A percentile compares a stretch with the other conserved stretches of the same genome.
These are phyloP conservation scores for Oithona nana DNA, from an alignment of 2,888 invertebrate species.

Conservation along the genomic window DNA sequence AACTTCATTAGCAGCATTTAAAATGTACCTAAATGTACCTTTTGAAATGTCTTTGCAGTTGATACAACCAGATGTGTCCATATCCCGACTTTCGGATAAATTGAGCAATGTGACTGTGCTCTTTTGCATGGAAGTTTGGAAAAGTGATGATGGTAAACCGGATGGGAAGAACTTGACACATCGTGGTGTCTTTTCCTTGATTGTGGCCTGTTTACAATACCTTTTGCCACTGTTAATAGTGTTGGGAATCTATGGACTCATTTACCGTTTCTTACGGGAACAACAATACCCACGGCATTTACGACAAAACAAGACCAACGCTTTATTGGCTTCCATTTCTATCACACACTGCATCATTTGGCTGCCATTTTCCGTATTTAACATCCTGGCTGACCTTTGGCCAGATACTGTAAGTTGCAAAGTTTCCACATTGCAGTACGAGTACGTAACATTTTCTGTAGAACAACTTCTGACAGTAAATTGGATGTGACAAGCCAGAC, in stretches of 20 bases:
- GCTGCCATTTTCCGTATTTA: not conserved
- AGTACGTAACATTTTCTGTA: too few species aligned
- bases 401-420: not conserved
- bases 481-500: too few species aligned
- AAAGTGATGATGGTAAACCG: not conserved
- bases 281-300: not conserved
- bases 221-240: not conserved
- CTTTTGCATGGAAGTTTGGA: not conserved
- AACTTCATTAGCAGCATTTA: too few species aligned
- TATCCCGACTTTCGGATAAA: too few species aligned
- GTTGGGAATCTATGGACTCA: not conserved
- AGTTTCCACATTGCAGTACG: too few species aligned
- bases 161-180: not conserved
- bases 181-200: not conserved
- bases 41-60: too few species aligned
- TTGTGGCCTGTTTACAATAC: not conserved
- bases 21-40: too few species aligned
- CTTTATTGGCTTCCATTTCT: not conserved
- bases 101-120: too few species aligned
- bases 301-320: not conserved
- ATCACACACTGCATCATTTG: not conserved
- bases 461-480: too few species aligned
- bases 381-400: not conserved
- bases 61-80: too few species aligned
- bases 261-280: not conserved